A percentile compares a stretch with the other conserved stretches of the same genome.
These are phyloP conservation scores for Escarpia spicata DNA, from an alignment of 2,888 invertebrate species.

Conservation along the genomic window DNA sequence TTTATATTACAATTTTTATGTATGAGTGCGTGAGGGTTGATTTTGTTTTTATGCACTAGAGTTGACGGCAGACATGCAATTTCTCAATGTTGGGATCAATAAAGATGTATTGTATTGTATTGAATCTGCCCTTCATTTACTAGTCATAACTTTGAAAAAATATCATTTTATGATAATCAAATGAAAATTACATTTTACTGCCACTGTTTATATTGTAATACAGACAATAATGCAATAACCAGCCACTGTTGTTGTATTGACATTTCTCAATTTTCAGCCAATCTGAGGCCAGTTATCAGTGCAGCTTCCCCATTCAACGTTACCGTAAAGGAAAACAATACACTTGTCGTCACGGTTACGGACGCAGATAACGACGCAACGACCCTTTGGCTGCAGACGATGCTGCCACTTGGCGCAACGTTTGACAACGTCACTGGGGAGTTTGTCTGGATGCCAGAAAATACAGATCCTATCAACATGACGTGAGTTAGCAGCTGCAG, in stretches of 20 bases:
- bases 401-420: constrained; percentile 7
- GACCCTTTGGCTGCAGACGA: neutral
- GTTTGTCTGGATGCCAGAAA: constrained; percentile 1
- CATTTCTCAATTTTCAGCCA: neutral
- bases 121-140: neutral
- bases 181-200: neutral
- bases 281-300: neutral
- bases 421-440: constrained; percentile 18
- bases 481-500: neutral
- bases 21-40: too few species aligned
- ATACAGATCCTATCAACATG: neutral
- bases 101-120: too few species aligned
- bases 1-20: too few species aligned
- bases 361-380: constrained; percentile 17
- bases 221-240: neutral
- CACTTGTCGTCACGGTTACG: neutral
- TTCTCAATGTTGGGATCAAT: too few species aligned
- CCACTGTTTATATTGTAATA: neutral
- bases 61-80: too few species aligned
- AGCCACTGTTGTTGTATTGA: neutral
- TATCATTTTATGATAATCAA: neutral
- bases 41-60: too few species aligned
- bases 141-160: neutral
- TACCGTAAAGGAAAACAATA: neutral
- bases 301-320: constrained; percentile 24